Conservation (phyloP, 2,113 vertebrate species). For the Syngnathus typhle region DNA sequence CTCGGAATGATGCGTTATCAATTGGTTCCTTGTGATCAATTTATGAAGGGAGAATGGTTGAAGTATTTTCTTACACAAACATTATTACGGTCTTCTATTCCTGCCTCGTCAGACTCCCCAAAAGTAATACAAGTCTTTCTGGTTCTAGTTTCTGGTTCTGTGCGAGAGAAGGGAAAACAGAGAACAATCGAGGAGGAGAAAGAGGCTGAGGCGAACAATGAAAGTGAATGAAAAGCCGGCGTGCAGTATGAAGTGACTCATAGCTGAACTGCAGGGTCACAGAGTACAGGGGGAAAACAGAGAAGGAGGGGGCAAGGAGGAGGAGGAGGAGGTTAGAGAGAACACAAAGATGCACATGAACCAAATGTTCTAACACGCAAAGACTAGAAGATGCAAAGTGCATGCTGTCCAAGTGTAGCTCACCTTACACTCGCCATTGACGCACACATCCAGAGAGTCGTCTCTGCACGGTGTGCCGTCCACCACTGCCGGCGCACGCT, state of each 20-base stretch:
- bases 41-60: background rate
- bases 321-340: slow-evolving; percentile 1
- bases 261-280: slow-evolving; percentile 67
- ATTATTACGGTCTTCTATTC: background rate
- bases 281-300: slow-evolving; percentile 55
- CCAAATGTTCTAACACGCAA: slow-evolving; percentile 24
- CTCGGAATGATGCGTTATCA: slow-evolving; percentile 7
- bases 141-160: background rate
- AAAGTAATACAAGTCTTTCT: slow-evolving; percentile 8
- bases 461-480: slow-evolving; percentile 87
- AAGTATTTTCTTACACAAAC: background rate
- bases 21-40: too few relatives aligned
- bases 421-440: slow-evolving; percentile 97
- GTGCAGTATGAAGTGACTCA: slow-evolving; percentile 51
- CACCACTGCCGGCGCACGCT: slow-evolving; percentile 88
- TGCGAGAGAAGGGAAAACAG: slow-evolving; percentile 3
- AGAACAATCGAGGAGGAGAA: slow-evolving; percentile 20
- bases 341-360: slow-evolving; percentile 47
- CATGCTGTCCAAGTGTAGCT: slow-evolving; percentile 9
- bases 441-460: slow-evolving; percentile 90
- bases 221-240: slow-evolving; percentile 57
- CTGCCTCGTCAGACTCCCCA: slow-evolving; percentile 23
- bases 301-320: slow-evolving; percentile 4
- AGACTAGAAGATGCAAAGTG: too few relatives aligned
- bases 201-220: slow-evolving; percentile 28